Base-by-base conservation (phyloP, 2,113 vertebrate species). In the Cheilinus undulatus region DNA sequence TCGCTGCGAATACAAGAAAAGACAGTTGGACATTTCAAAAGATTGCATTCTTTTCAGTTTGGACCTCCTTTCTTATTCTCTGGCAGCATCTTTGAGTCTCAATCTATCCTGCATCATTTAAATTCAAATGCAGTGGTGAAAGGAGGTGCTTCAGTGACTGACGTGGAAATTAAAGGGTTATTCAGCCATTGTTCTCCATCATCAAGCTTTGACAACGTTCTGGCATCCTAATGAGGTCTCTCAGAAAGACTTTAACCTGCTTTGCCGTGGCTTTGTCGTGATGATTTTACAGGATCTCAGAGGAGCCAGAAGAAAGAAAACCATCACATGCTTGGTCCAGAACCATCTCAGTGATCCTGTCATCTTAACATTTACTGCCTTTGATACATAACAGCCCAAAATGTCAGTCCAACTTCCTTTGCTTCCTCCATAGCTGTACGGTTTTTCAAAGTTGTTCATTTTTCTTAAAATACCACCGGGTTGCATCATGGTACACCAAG, bases 121-220 rank as follows among this genome's bases (percentile, higher is more conserved):
- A n/a, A n/a, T n/a, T n/a, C n/a, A n/a, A n/a, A n/a, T n/a, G n/a
- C n/a, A n/a, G n/a, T n/a, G n/a, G n/a, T n/a, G n/a, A 80, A 78
- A 78, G 59, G 78, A 85, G 49, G 23, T 28, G 48, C 80, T 84
- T 59, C 52, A 50, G 38, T 63, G 60, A 82, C 73, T 85, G 73
- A 58, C 68, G 51, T 19, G 58, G 49, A 84, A 82, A 80, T 74
- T 72, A 80, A 66, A 60, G 76, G 66, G 67, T 73, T 68, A 72
- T 78, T 67, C 36, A 28, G 50, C 78, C 59, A 79, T 77, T 86
- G 71, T 74, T 79, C 79, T 74, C 73, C 38, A 64, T 72, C 59
- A 61, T 67, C 32, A 32, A 30, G 64, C 65, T 82, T 67, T 82
- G 64, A 85, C 84, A 81, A 68, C 48, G 72, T 71, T 69, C 82